A percentile compares a stretch with the other conserved stretches of the same genome.
phyloP scores from a whole-genome alignment of 2,888 invertebrate genomes.

The Drosophila glabriapex region DNA sequence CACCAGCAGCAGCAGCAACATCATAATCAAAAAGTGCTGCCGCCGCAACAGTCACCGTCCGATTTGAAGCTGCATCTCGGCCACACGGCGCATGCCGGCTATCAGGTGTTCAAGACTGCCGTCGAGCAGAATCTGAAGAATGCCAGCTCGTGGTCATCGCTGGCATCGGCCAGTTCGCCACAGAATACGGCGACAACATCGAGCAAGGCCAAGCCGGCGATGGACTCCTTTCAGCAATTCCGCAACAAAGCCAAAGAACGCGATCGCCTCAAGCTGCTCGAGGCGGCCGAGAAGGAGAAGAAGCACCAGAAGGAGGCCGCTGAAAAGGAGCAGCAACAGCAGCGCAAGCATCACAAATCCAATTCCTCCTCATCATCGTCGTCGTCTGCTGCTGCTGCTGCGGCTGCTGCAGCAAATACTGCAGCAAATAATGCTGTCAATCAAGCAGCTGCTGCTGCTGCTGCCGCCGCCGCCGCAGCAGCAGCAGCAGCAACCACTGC shows the following conservation, averaged over 20 bases:
- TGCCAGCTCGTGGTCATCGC: slow-evolving; percentile 96
- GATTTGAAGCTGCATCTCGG: slow-evolving; percentile 75
- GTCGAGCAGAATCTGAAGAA: slow-evolving; percentile 94
- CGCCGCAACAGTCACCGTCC: slow-evolving; percentile 82
- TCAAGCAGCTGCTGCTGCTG: slow-evolving; percentile 24
- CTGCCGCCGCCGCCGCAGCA: slow-evolving; percentile 14
- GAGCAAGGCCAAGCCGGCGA: slow-evolving; percentile 87
- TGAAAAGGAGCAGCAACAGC: slow-evolving; percentile 86
- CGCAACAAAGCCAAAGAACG: slow-evolving; percentile 97
- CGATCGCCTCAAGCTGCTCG: slow-evolving; percentile 94
- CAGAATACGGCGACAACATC: slow-evolving; percentile 86
- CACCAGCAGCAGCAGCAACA: slow-evolving; percentile 35
- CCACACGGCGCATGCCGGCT: slow-evolving; percentile 84
- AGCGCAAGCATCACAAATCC: slow-evolving; percentile 86
- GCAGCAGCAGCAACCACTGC: slow-evolving; percentile 21
- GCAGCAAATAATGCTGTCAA: slow-evolving; percentile 14
- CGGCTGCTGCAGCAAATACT: slow-evolving; percentile 28
- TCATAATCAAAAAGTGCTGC: slow-evolving; percentile 70
- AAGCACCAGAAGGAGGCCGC: slow-evolving; percentile 90
- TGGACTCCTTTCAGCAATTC: slow-evolving; percentile 92
- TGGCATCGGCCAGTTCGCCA: slow-evolving; percentile 91
- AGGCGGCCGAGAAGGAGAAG: slow-evolving; percentile 91
- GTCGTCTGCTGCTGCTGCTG: slow-evolving; percentile 33
- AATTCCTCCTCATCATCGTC: slow-evolving; percentile 61
- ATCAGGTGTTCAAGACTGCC: slow-evolving; percentile 90